Evolutionary conservation across 2,797 vertebrate species (phyloP), one percentile per base, ranked within the genome.

Genomic region (Xenops minutus): DNA sequence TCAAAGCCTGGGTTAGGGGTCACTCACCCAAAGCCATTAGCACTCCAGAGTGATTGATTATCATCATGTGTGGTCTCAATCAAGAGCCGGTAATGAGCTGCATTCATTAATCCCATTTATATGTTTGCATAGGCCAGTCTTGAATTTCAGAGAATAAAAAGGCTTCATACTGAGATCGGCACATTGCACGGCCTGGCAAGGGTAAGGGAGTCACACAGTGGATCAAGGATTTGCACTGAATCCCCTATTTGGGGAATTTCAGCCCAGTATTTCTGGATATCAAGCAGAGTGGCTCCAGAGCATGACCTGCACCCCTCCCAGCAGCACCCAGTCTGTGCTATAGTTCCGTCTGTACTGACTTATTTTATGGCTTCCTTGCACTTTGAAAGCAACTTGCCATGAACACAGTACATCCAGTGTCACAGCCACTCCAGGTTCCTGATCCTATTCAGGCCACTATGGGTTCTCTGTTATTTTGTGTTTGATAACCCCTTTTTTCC

Each of bases 11-110:
- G 94, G 93, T 85, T 97, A 97, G 95, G 93, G 96, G 96, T 97
- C 96, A 97, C 51, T 54, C 90, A 96, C 95, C 94, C 88, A 94
- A 81, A 97, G 92, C 94, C 94, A 95, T 97, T 97, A 95, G 96
- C 93, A 77, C 96, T 97, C 94, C 88, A 76, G 20, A 95, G 93
- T 96, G 96, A 97, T 96, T 97, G 96, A 97, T 96, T 96, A 87
- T 41, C 95, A 87, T 79, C 95, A 94, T 96, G 96, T 95, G 96
- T 96, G 96, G 96, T 95, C 96, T 95, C 96, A 97, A 95, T 95
- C 96, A 95, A 94, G 77, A 95, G 85, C 96, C 90, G 9, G 94
- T 97, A 97, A 97, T 85, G 92, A 97, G 92, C 77, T 46, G 74
- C 63, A n/a, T 96, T 95, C 95, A 94, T 95, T 95, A 96, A 97